Percentiles rank a stretch among this genome's conserved stretches.
phyloP scores from a whole-genome alignment of 2,113 vertebrate genomes.

The Desmodus rotundus region DNA sequence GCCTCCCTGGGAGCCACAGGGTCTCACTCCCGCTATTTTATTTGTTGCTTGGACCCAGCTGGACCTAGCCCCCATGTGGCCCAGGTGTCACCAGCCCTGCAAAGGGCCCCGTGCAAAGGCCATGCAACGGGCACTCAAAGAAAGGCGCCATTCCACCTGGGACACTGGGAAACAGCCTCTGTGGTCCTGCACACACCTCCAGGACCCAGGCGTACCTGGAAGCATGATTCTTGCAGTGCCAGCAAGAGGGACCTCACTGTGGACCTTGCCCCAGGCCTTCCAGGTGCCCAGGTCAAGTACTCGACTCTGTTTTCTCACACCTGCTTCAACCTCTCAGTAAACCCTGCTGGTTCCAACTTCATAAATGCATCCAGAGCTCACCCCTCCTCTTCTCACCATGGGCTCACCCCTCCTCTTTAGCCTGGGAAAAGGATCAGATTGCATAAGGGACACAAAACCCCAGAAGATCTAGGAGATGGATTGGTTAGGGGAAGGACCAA shows the following conservation, averaged over 20 bases:
- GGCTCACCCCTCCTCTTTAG: no score
- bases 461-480: no score
- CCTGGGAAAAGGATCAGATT: no score
- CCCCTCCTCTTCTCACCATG: neutral
- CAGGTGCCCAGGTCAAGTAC: accelerated
- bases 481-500: no score
- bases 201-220: neutral
- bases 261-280: neutral
- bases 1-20: neutral
- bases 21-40: neutral
- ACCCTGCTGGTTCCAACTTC: neutral
- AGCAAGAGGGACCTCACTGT: accelerated
- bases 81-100: neutral
- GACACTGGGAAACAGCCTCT: neutral
- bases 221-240: accelerated
- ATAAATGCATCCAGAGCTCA: neutral
- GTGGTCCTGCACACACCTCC: neutral
- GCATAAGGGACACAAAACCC: no score
- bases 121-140: neutral
- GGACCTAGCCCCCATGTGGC: accelerated
- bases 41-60: neutral
- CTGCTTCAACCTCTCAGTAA: neutral
- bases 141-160: neutral
- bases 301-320: neutral
- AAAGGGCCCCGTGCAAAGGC: neutral